Evolutionary conservation across 1,140 invertebrate genomes (phyloP).

Genomic region (Stegodyphus mimosarum): DNA sequence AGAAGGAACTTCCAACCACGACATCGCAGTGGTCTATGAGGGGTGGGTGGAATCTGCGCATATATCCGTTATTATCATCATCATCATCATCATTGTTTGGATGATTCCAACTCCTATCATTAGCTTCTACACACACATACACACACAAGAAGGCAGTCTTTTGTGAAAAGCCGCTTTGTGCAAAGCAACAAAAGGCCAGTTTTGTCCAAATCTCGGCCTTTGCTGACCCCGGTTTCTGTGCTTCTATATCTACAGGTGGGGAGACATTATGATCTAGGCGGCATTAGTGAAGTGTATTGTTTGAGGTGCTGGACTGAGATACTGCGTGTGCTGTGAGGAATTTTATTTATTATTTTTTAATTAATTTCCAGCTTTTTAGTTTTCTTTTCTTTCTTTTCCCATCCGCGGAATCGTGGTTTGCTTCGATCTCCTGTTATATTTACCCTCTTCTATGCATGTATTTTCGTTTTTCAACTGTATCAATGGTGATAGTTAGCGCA

Average conservation of each 20-base stretch:
- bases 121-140: conserved; percentile 13
- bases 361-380: not conserved
- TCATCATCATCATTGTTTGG: conserved; percentile 26
- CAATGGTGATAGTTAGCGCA: too few species aligned
- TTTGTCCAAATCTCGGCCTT: conserved; percentile 26
- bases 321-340: not conserved
- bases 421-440: conserved; percentile 9
- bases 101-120: conserved; percentile 29
- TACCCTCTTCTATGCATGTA: not conserved
- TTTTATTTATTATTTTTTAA: conserved; percentile 6
- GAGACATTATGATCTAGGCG: conserved; percentile 31
- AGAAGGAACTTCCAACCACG: conserved; percentile 3
- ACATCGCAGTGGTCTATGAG: not conserved
- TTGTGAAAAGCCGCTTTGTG: conserved; percentile 29
- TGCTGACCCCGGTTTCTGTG: conserved; percentile 13
- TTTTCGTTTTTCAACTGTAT: not conserved
- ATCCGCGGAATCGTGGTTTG: too few species aligned
- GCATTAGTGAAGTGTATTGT: not conserved
- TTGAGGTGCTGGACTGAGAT: not conserved
- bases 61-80: conserved; percentile 8
- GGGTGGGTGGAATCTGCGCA: not conserved
- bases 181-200: conserved; percentile 28
- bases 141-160: not conserved
- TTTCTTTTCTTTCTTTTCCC: not conserved
- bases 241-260: not conserved